A percentile compares a stretch with the other conserved stretches of the same genome.
Evolutionary conservation across 1,140 invertebrate genomes (phyloP).

Genomic region (Theocolax elegans): DNA sequence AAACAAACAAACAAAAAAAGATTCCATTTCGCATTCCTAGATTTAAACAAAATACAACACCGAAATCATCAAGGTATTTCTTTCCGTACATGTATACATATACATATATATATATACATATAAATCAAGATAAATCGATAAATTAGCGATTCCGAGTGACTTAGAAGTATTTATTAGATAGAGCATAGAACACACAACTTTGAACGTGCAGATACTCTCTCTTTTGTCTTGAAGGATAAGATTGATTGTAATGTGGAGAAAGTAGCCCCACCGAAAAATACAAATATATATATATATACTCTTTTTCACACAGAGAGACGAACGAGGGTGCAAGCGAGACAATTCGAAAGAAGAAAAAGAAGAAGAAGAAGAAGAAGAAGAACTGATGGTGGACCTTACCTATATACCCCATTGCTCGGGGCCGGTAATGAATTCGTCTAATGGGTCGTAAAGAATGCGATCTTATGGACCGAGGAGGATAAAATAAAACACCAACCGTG

Average conservation of each 20-base stretch:
- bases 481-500: constrained; percentile 64
- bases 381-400: constrained; percentile 49
- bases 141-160: constrained; percentile 15
- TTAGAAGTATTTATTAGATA: constrained; percentile 28
- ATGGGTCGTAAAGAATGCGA: constrained; percentile 69
- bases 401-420: constrained; percentile 60
- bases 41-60: no score
- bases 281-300: no score
- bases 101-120: no score
- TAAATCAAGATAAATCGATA: constrained; percentile 33
- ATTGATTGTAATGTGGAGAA: constrained; percentile 28
- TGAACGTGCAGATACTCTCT: no score
- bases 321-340: not conserved
- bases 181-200: no score
- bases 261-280: no score
- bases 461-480: constrained; percentile 66
- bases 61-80: no score
- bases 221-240: not conserved
- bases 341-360: constrained; percentile 36
- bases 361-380: constrained; percentile 46
- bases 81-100: no score
- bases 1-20: no score
- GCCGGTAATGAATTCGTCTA: constrained; percentile 68
- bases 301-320: constrained; percentile 30
- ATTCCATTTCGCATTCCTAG: no score